Evolutionary conservation across 1,140 invertebrate species (phyloP).

Genomic region (Tetraneura akinire): DNA sequence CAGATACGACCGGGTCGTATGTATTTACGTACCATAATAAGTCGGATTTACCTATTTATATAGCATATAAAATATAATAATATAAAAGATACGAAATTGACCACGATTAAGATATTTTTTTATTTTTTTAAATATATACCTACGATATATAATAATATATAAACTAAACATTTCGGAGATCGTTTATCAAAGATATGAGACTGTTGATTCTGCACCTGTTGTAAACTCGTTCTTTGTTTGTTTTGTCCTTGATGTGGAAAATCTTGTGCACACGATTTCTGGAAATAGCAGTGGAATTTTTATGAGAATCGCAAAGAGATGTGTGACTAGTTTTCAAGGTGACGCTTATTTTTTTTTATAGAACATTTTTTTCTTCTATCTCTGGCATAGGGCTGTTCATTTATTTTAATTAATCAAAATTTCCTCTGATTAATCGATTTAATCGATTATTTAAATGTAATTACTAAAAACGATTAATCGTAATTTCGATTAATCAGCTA

Average conservation of each 20-base stretch:
- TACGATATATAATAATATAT: not conserved
- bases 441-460: too few relatives aligned
- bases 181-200: conserved; percentile 8
- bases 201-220: conserved; percentile 30
- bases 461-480: too few relatives aligned
- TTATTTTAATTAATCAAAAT: too few relatives aligned
- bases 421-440: too few relatives aligned
- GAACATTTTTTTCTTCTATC: conserved; percentile 1
- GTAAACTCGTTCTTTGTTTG: conserved; percentile 25
- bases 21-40: too few relatives aligned
- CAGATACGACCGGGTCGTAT: too few relatives aligned
- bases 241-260: conserved; percentile 23
- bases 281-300: conserved; percentile 19
- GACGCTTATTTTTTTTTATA: conserved; percentile 11
- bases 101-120: conserved; percentile 1
- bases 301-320: not conserved
- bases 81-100: too few relatives aligned
- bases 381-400: too few relatives aligned
- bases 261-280: conserved; percentile 4
- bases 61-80: too few relatives aligned
- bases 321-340: conserved; percentile 28
- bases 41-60: too few relatives aligned
- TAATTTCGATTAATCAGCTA: too few relatives aligned
- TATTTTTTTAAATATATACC: not conserved
- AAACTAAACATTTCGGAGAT: conserved; percentile 1